Base-by-base conservation (phyloP, 2,888 invertebrate species). In the Athrips mouffetella region DNA sequence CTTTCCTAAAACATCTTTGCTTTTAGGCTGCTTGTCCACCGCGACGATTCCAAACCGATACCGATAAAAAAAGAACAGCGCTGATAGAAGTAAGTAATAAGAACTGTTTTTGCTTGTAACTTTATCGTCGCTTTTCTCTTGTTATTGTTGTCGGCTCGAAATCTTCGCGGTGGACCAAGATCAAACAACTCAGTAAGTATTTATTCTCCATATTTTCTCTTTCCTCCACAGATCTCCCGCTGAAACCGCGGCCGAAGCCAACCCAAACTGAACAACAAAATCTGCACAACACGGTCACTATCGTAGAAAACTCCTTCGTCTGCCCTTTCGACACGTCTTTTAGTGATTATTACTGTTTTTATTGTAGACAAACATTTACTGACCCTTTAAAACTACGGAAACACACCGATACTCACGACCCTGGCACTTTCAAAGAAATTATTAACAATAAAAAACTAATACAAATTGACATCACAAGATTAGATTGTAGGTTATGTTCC, bases 401-500 rank as follows among this genome's bases (percentile, higher is more conserved):
- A 6, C 86, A 86, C 47, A 78, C 82, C 0, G 20, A 71, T 1
- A 66, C 67, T 0, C 86, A 86, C 45, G 76, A 83, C 13, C 82
- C 82, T 0, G 58, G 45, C 0, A 65, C 65, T 0, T 84, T 76
- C 49, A 76, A 75, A 57, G 63, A 71, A 0, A 55, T 58, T 2
- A 63, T 76, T 0, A 60, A 62, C 0, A 75, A 67, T 10, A 45
- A 45, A 11, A 45, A 45, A 23, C 10, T 45, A 7, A 16, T 58
- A 0, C 70, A 80, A 60, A 61, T 85, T 2, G 84, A 84, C 51
- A 65, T 79, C 1, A 52, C 57, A 1, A 58, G 71, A 48, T 71
- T 86, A 37, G 85, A 86, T 52, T 86, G 86, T 41, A 58, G 86
- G 27, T 53, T 82, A 2, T 85, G 85, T 45, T 48, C 70, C 0